Conservation (phyloP, 2,113 vertebrate genomes). For the Gasterosteus aculeatus region DNA sequence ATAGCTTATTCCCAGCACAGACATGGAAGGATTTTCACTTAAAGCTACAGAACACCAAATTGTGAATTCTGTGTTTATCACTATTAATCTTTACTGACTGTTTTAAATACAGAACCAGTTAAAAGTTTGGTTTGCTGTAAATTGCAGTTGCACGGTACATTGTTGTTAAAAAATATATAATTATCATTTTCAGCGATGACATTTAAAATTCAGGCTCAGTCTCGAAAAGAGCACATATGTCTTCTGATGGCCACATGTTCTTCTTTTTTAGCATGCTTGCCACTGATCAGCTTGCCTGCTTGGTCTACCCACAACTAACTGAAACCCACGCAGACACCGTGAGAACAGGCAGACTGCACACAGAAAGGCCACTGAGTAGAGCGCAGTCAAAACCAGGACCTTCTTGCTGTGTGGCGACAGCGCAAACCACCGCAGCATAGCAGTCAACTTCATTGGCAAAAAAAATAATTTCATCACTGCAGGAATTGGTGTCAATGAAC, state of each 20-base stretch:
- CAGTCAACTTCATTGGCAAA: background rate
- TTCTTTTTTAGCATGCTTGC: background rate
- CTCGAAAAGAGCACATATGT: slow-evolving; percentile 6
- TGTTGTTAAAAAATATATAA: background rate
- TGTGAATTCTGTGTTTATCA: background rate
- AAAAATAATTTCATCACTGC: background rate
- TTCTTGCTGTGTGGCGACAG: no score
- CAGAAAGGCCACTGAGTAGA: no score
- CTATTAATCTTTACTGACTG: background rate
- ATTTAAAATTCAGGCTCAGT: background rate
- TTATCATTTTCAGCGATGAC: background rate
- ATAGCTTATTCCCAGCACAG: background rate
- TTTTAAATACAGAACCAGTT: background rate
- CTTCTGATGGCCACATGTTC: slow-evolving; percentile 14
- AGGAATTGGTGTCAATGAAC: background rate
- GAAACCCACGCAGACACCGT: no score
- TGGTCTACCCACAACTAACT: background rate
- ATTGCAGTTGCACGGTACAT: background rate
- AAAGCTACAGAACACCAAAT: background rate
- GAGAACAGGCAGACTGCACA: no score
- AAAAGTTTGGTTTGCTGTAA: no score
- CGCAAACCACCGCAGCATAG: background rate
- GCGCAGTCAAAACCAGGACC: no score
- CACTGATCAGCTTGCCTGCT: slow-evolving; percentile 10
- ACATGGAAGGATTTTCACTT: background rate